Evolutionary conservation across 1,140 invertebrate species (phyloP), one percentile per base, ranked within the genome.

Genomic region (Zaprionus ornatus): DNA sequence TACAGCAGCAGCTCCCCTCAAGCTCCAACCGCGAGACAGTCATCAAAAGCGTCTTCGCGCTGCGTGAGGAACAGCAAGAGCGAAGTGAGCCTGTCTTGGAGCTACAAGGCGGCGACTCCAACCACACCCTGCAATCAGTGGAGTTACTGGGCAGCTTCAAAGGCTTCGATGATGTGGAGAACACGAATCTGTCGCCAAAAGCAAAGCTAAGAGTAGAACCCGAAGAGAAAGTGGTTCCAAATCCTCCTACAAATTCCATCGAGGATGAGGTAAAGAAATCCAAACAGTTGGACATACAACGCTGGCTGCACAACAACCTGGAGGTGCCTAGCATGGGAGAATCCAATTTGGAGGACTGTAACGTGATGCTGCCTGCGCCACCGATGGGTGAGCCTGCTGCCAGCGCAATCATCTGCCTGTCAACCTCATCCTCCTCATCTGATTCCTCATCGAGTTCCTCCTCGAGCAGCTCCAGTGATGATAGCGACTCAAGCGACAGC

Each of bases 91-190:
- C 40, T 40, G 21, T 3, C 9, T 13, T 23, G 21, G 65, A 72
- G 25, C 29, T 52, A 6, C 42, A 40, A 7, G 60, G 21, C 27
- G 45, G 25, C 13, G 74, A 71, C 45, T 76, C 74, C 13, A 65
- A 65, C 57, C 55, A 82, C 9, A 82, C 67, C 1, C 6, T 73
- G n/a, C 57, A 71, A 6, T 88, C 85, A 1, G 66, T 85, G 19
- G 84, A 88, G 54, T 15, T 77, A 48, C 63, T 82, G 64, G 62
- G 60, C 19, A 75, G 63, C 54, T 90, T 90, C 40, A 90, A 77
- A 40, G 85, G 85, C 5, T 90, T 90, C 55, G 85, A 90, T 35
- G 85, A 90, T 50, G 52, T 81, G 7, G 86, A 90, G 35, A 90
- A 90, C 15, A 79, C 68, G 2, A 73, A 88, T 57, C 48, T 88